Percentiles rank a stretch among this genome's conserved stretches.
Conservation (phyloP, 2,113 vertebrate species). For the Trogon surrucura region DNA sequence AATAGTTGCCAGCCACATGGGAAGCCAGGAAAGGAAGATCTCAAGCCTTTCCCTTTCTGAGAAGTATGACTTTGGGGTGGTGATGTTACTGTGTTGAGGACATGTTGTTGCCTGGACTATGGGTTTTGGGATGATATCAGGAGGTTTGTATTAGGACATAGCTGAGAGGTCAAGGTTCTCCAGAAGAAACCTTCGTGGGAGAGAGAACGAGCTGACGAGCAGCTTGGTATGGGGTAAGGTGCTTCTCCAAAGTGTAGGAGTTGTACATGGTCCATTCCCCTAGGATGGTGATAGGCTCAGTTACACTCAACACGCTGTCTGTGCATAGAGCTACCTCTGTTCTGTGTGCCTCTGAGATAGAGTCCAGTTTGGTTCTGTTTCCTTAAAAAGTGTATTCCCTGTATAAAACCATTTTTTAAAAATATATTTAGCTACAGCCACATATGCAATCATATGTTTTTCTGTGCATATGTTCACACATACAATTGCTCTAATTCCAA, state of each 20-base stretch:
- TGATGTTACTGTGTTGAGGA: background rate
- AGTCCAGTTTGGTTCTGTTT: background rate
- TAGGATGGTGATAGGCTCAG: background rate
- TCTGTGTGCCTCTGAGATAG: background rate
- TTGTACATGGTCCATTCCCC: background rate
- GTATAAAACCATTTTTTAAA: background rate
- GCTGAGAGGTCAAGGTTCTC: background rate
- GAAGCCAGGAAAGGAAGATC: background rate
- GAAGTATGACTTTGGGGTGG: background rate
- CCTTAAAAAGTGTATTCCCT: background rate
- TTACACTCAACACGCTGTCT: rapidly evolving
- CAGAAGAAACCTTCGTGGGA: background rate
- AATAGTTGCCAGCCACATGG: background rate
- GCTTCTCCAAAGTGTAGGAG: background rate
- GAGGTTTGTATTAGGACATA: background rate
- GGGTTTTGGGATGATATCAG: background rate
- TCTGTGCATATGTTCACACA: background rate
- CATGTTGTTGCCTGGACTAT: background rate
- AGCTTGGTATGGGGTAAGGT: background rate
- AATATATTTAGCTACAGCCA: background rate
- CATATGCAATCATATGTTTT: background rate
- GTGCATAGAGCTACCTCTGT: background rate
- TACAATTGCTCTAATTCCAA: background rate
- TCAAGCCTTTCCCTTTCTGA: background rate
- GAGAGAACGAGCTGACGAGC: background rate